Conservation (phyloP, 2,113 vertebrate genomes). For the Scalopus aquaticus region DNA sequence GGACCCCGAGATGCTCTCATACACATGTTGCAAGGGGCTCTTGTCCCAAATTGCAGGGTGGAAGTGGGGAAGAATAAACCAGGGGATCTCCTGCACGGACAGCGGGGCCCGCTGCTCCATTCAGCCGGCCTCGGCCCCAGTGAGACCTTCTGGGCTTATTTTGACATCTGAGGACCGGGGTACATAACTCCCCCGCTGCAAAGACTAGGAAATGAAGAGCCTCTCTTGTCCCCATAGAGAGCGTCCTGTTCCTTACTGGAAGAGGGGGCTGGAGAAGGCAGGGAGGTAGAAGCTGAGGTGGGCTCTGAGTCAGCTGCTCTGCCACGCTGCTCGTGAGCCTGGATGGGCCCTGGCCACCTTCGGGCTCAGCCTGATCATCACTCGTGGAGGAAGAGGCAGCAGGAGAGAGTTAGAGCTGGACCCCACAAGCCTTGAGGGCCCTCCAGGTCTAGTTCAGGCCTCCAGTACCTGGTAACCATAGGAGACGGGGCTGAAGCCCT, state of each 20-base stretch:
- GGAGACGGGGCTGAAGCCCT: neutral
- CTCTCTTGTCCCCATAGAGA: neutral
- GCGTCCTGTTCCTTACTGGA: neutral
- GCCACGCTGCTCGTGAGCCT: neutral
- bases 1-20: no score
- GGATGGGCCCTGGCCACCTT: neutral
- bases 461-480: rapidly evolving
- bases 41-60: neutral
- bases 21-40: neutral
- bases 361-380: neutral
- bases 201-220: neutral
- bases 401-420: neutral
- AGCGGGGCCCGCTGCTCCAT: rapidly evolving
- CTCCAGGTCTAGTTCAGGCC: neutral
- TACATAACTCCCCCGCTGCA: neutral
- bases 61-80: neutral
- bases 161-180: neutral
- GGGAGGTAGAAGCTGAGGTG: neutral
- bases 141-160: neutral
- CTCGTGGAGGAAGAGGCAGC: neutral
- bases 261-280: neutral
- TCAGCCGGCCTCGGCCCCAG: neutral
- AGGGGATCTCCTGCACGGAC: rapidly evolving
- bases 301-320: neutral
- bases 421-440: neutral